A percentile compares a stretch with the other conserved stretches of the same genome.
These are phyloP conservation scores for Myotis vivesi DNA, from an alignment of 2,797 vertebrate genomes.

Conservation along the genomic window DNA sequence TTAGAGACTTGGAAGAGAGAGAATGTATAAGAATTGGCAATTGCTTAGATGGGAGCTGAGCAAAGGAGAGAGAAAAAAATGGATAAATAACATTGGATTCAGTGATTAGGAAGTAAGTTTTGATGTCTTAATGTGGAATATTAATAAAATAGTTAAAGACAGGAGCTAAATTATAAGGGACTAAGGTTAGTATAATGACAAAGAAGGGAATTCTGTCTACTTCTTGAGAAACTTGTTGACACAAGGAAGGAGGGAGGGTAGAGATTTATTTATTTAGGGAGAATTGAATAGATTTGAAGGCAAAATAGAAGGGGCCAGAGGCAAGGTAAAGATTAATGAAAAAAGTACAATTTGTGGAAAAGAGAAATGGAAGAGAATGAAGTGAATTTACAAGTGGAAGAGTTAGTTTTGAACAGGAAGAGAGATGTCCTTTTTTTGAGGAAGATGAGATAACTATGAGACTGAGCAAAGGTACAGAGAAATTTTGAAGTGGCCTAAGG, in stretches of 20 bases:
- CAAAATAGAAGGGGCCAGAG: not conserved
- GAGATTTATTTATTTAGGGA: not conserved
- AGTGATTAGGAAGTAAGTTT: not conserved
- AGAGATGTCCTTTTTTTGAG: not conserved
- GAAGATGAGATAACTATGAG: not conserved
- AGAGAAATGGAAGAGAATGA: not conserved
- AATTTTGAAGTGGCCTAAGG: not conserved
- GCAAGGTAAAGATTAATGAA: not conserved
- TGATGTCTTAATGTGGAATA: not conserved
- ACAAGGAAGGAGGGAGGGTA: not conserved
- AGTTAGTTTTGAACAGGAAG: not conserved
- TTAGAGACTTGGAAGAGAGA: not conserved
- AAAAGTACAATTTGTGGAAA: not conserved
- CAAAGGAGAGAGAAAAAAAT: not conserved
- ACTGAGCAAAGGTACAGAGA: not conserved
- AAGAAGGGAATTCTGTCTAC: not conserved
- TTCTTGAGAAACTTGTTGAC: not conserved
- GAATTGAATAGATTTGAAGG: not conserved
- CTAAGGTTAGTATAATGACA: not conserved
- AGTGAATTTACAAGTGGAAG: not conserved
- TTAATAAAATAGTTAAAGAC: not conserved
- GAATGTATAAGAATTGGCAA: not conserved
- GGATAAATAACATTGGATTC: not conserved
- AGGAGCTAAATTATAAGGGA: not conserved
- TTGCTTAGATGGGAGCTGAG: not conserved